Conservation (phyloP, 2,113 vertebrate species). For the Empidonax alnorum region DNA sequence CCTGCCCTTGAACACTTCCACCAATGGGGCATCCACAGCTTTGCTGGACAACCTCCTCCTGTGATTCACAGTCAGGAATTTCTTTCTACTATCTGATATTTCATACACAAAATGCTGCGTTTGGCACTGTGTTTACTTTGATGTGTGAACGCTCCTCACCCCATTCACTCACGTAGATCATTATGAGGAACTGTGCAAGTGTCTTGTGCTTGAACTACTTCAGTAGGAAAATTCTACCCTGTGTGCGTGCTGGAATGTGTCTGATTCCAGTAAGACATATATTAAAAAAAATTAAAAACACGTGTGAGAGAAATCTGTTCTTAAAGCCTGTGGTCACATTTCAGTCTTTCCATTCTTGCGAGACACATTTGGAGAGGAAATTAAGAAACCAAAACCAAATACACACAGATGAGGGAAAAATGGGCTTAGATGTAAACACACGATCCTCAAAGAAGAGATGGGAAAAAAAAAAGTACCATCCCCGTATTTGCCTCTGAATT, state of each 20-base stretch:
- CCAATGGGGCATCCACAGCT: neutral
- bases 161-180: neutral
- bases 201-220: neutral
- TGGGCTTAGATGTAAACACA: neutral
- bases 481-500: constrained; percentile 61
- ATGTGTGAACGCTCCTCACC: neutral
- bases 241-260: neutral
- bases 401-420: constrained; percentile 7
- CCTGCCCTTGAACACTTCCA: neutral
- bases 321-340: neutral
- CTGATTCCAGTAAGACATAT: neutral
- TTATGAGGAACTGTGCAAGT: neutral
- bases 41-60: neutral
- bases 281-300: constrained; percentile 18
- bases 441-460: neutral
- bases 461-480: neutral
- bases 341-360: neutral
- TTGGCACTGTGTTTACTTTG: neutral
- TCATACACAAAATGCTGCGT: neutral
- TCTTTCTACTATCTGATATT: neutral
- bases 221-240: neutral
- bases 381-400: constrained; percentile 25
- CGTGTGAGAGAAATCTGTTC: neutral
- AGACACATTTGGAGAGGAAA: constrained; percentile 27
- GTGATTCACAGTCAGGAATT: neutral